Evolutionary conservation across 2,888 invertebrate genomes (phyloP), one percentile per base, ranked within the genome.

Genomic region (Thereva unica): DNA sequence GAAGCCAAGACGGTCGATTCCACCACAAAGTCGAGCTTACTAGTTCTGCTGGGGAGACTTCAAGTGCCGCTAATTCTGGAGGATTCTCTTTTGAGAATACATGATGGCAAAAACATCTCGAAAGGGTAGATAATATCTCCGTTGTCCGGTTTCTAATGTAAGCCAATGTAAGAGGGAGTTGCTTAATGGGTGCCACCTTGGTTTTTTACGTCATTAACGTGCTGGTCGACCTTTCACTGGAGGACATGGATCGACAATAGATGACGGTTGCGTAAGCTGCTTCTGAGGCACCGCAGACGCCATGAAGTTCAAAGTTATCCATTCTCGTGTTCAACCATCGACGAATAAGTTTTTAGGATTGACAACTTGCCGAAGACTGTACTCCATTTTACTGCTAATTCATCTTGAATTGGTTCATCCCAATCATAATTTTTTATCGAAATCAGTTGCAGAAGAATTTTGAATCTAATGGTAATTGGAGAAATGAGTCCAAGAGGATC

Each of bases 101-200:
- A 47, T 59, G 47, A 47, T 37, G 9, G 37, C 59, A 59, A 1
- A n/a, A 10, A 2, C 12, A 37, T 59, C 59, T 59, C 2, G 47
- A 40, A 37, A 59, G 37, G 0, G 12, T 35, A 4, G 23, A 23
- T 1, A 59, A 9, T 5, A 61, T 61, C 9, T 50, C 40, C 3
- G 61, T 50, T 2, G 61, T 61, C 3, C 61, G 9, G 35, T 64
- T 64, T 0, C 37, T 53, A 5, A 64, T 12, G 38, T 44, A 7
- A 64, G 0, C 64, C 53, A 64, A 4, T 5, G 2, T 8, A 64
- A 41, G 6, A 64, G 52, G 9, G 9, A 52, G 9, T 35, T 6
- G 52, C 35, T 52, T 52, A 3, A 49, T 35, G 10, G 52, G 52
- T 3, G 53, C 53, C 4, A 64, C 64, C 42, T 42, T 64, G 9